Base-by-base conservation (phyloP, 2,797 vertebrate genomes). In the Pseudochirops cupreus region DNA sequence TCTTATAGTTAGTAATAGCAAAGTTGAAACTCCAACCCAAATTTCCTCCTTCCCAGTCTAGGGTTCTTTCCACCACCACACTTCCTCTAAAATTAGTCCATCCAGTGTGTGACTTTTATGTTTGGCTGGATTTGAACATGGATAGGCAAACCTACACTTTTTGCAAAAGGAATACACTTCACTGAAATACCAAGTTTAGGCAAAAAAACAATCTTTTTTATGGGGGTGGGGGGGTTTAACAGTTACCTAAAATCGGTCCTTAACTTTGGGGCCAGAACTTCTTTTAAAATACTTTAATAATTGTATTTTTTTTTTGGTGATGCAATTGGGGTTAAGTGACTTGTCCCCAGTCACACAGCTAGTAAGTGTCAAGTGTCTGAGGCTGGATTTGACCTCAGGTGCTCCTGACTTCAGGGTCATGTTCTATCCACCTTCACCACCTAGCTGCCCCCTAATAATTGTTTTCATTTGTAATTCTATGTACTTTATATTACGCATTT, bases 151-250 rank as follows among this genome's bases (percentile, higher is more conserved):
- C 9, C 39, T 87, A 46, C 0, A 46, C 39, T 87, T 50, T 87
- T 50, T 87, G 74, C 74, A 50, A 33, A 87, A 46, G 24, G 39
- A 87, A 87, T 50, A 87, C 24, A 87, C 39, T 87, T 95, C 54
- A 96, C 67, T 94, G 94, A 96, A 95, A 93, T 24, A 96, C 39
- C 46, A 94, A 94, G 18, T 92, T 95, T 91, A 91, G 89, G 5
- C 21, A 92, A 95, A 82, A 46, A 46, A 39, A n/a, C n/a, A 21
- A 82, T 90, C 33, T 28, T 50, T 67, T 55, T 82, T 90, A n/a
- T 82, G 50, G n/a, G 2, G 53, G 53, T 1, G 53, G 53, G 10
- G 53, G 53, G 10, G 53, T 0, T 10, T 5, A 33, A 87, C 16
- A 87, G 24, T 87, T 24, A 87, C n/a, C 21, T 87, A 50, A 39